phyloP scores from a whole-genome alignment of 2,888 invertebrate species.

The Teinopalpus imperialis region DNA sequence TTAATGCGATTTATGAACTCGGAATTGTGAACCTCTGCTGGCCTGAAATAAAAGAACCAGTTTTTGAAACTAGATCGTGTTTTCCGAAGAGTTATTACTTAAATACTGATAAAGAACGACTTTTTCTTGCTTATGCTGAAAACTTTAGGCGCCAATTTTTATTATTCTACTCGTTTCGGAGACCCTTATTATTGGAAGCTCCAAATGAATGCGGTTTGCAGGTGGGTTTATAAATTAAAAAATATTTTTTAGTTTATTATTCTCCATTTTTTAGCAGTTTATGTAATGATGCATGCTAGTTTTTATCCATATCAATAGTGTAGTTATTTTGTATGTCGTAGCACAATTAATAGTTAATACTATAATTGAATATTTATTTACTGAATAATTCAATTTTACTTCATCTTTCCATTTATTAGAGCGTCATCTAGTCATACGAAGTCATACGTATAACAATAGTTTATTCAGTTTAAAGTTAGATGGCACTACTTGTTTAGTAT shows the following conservation, averaged over 20 bases:
- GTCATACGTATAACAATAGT: too few species aligned
- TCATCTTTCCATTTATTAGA: too few species aligned
- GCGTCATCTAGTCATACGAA: too few species aligned
- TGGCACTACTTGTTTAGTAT: slow-evolving; percentile 6
- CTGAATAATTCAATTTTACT: too few species aligned
- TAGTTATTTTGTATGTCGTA: too few species aligned
- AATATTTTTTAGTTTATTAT: background rate
- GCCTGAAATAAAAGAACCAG: slow-evolving; percentile 80
- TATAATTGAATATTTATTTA: too few species aligned
- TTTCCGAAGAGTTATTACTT: slow-evolving; percentile 85
- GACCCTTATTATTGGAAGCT: slow-evolving; percentile 86
- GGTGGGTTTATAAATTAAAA: slow-evolving; percentile 60
- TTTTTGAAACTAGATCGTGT: slow-evolving; percentile 80
- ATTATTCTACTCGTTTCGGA: slow-evolving; percentile 80
- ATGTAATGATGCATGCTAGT: too few species aligned
- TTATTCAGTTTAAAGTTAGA: too few species aligned
- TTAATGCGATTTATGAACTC: slow-evolving; percentile 82
- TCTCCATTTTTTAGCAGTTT: too few species aligned
- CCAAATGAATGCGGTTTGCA: slow-evolving; percentile 90
- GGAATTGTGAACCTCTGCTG: slow-evolving; percentile 85
- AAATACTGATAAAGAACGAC: slow-evolving; percentile 86
- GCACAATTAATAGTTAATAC: too few species aligned
- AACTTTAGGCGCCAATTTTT: slow-evolving; percentile 89
- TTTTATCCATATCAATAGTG: too few species aligned
- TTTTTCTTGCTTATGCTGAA: slow-evolving; percentile 87